Base-by-base conservation (phyloP, 2,113 vertebrate genomes). In the Tinamus guttatus region DNA sequence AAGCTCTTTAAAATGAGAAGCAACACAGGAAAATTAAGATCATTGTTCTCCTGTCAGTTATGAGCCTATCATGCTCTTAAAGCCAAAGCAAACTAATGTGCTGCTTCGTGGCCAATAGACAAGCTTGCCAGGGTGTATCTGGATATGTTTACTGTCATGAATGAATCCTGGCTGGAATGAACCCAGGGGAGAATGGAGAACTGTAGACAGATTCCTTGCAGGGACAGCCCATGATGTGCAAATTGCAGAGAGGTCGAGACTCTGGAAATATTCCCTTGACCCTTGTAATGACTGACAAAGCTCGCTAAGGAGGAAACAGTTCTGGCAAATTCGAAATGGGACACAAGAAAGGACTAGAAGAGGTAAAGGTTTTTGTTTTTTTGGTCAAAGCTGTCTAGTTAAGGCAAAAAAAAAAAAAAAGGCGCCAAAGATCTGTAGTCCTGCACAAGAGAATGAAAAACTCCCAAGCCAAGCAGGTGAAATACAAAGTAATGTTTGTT, bases 281-380 rank as follows among this genome's bases (percentile, higher is more conserved):
- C 94, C 43, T 2, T 95, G 41, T 93, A 95, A 94, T 96, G 77
- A 94, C 69, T 62, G 81, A 64, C 81, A 75, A 92, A 87, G 64
- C 92, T 95, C 45, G 59, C 91, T 96, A 96, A 95, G 91, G 82
- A 96, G 89, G 89, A 93, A 87, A 88, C 70, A 78, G 89, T 96
- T 96, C 94, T 18, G 24, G 91, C 92, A 85, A 78, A 93, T 89
- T 90, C 84, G 51, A 30, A 95, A 59, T 67, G 81, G 58, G 65
- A 49, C 79, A 92, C 65, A 71, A 73, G n/a, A 24, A 49, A 15
- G 22, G 40, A 68, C 68, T 93, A 40, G n/a, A 54, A 87, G 73
- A 89, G 73, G 78, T 95, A 87, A 95, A 89, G 88, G 67, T 8
- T 5, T 25, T 49, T 80, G 34, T 54, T 19, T 59, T 40, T 20